Evolutionary conservation across 2,797 vertebrate species (phyloP).

Genomic region (Esox lucius): DNA sequence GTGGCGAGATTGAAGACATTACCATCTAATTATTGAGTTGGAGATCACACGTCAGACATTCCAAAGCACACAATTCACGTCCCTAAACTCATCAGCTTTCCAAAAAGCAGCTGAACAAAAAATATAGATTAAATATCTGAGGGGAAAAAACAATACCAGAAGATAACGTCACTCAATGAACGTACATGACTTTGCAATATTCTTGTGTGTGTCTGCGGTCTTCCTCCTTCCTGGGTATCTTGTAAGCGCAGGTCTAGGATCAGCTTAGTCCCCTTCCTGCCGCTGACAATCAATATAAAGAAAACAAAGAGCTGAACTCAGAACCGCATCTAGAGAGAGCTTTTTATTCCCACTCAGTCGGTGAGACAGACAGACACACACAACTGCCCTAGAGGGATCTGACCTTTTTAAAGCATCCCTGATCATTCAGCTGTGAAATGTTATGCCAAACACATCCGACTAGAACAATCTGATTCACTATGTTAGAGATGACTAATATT

Average conservation of each 20-base stretch:
- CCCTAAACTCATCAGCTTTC: background rate
- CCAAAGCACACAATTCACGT: conserved; percentile 16
- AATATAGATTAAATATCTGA: background rate
- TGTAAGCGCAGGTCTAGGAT: background rate
- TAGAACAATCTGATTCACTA: background rate
- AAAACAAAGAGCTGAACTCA: background rate
- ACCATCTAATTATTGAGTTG: conserved; percentile 56
- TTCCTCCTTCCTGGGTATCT: background rate
- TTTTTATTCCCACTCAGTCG: background rate
- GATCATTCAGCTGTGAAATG: conserved; percentile 2
- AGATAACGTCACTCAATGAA: background rate
- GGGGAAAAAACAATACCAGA: background rate
- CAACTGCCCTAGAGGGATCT: background rate
- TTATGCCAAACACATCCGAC: background rate
- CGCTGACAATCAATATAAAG: background rate
- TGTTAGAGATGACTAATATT: background rate
- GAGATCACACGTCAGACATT: conserved; percentile 26
- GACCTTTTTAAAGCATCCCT: conserved; percentile 7
- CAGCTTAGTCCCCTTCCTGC: background rate
- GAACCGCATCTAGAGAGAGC: background rate
- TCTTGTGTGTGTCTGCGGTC: background rate
- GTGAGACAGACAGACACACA: background rate
- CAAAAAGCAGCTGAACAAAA: background rate
- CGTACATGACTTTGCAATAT: background rate
- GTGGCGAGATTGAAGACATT: conserved; percentile 54